Evolutionary conservation across 92 coral and sea anemone genomes (phyloP), one percentile per base, ranked within the genome.

Genomic region (Porites rus): DNA sequence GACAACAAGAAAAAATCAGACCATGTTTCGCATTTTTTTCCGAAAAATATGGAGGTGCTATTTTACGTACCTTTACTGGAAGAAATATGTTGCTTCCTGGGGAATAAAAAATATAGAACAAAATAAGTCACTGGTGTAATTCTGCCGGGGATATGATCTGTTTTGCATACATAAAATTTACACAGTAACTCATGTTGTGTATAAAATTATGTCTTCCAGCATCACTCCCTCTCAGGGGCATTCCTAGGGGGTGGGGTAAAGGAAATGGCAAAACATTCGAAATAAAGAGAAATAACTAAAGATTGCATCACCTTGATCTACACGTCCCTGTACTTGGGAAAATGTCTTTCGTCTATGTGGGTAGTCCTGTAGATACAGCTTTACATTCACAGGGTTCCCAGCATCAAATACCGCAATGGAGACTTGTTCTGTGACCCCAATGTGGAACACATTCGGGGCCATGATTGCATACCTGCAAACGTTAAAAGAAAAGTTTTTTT

Each of bases 371-470:
- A 97, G 83, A 64, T 82, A 92, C 17, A 97, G 64, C 61, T 91
- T 81, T 53, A 97, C 95, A 3, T 91, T 92, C 56, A 92, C 94
- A 10, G 91, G 91, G 18, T 86, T 62, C 58, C 69, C 66, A 24
- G 84, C 82, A 43, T 90, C 94, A 75, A 87, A 88, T 9, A 97
- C 91, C 5, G 92, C 67, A 19, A 97, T 64, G 1, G 99, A 93
- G 8, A 97, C 98, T 6, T 86, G 83, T 83, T 95, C 99, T 14
- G 86, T 90, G 6, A 88, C 94, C 1, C 98, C 99, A 65, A 97
- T 92, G 81, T 93, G 99, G 77, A 97, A 90, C 43, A 95, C 83
- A 81, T 93, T 93, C 4, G 99, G 99, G 7, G 99, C 92, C 86
- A 95, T 86, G 25, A 97, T 91, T 18, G 94, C 80, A 84, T 89